Evolutionary conservation across 2,113 vertebrate species (phyloP), one percentile per base, ranked within the genome.

Genomic region (Antechinus flavipes): DNA sequence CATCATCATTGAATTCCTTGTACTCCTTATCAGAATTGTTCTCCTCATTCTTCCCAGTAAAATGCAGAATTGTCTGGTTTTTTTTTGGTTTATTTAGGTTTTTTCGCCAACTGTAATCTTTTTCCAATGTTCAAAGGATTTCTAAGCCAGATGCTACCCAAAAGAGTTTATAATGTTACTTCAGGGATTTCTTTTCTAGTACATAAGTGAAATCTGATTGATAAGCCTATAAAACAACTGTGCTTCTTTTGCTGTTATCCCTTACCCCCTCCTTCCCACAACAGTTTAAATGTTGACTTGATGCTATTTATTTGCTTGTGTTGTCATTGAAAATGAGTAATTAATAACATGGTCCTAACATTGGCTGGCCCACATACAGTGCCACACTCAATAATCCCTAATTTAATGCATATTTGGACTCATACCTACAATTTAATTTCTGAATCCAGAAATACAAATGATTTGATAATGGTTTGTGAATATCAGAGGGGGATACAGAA

Each of bases 21-120:
- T 42, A 61, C 89, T 96, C 90, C 58, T 95, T 94, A 89, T 55
- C 52, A 35, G 22, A 10, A n/a, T 91, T 91, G 14, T 9, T 94
- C 89, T 97, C 91, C 90, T 96, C 90, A 93, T 96, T 47, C 93
- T 97, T 98, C 98, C 97, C 97, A 97, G 96, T 93, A 96, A 94
- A 98, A 97, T 89, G 54, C 46, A 95, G 52, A 90, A 54, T 56
- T 94, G 55, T 42, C 19, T 42, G 16, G 11, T 27, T 27, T n/a
- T 96, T 90, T 93, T 95, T 53, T 50, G 50, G 50, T 50, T 50
- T 50, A 50, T 50, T 50, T 50, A 4, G 47, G 50, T 96, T 94
- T 93, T 94, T 90, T 55, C 0, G 0, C 96, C 93, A 94, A 91
- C 94, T 95, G 94, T 97, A 96, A 97, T 93, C 90, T 55, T 0